Evolutionary conservation across 1,140 invertebrate genomes (phyloP), one percentile per base, ranked within the genome.

Genomic region (Cydia pomonella): DNA sequence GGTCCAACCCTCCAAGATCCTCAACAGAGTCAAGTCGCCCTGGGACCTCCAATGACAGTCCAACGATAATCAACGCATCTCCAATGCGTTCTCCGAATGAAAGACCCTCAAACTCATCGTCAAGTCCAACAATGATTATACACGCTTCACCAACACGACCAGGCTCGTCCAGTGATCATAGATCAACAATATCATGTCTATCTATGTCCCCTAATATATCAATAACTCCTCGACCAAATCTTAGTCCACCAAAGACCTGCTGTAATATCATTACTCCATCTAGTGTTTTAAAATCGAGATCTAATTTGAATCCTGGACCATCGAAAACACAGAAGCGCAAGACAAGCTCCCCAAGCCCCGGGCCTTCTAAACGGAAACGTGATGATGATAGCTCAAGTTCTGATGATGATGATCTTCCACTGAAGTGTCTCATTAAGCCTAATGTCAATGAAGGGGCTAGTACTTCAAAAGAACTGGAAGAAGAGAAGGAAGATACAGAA

Each of bases 331-430:
- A 27, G 29, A 75, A 66, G 64, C 73, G 66, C 12, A 71, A 74
- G 25, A 41, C 38, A 23, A 16, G 18, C 6, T 72, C 18, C 16
- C 33, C 64, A 13, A 25, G 38, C 9, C 41, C 47, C 4, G 21
- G 27, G 59, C 74, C 6, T 72, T 74, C 21, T 23, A 75, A 74
- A 23, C 59, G 47, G 12, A 50, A 38, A n/a, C 64, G 77, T 13
- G 73, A 81, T 0, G 81, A 82, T 29, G 72, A 79, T 23, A 62
- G 10, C n/a, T 21, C 18, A 5, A 23, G 47, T 41, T 33, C 12
- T 47, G 33, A 53, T 25, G 21, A 53, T 50, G 38, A 27, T 38
- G 41, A 29, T 33, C 13, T 75, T 63, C 27, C 50, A 10, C 9
- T 69, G 62, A 47, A 69, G 50, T 6, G 9, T 63, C 25, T 47